Evolutionary conservation across 2,888 invertebrate genomes (phyloP).

Genomic region (Drosophila quinaria): DNA sequence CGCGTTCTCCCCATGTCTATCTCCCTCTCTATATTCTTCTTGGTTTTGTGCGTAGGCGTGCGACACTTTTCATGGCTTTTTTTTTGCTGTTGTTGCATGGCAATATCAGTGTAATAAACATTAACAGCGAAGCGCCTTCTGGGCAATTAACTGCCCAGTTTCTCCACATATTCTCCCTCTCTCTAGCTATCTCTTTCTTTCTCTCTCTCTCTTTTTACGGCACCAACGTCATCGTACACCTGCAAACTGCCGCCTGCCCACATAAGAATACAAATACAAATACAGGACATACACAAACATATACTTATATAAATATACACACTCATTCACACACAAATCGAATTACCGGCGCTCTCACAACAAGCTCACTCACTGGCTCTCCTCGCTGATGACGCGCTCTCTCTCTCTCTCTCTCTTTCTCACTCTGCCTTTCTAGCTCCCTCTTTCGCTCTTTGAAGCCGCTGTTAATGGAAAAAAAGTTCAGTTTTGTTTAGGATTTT

Average conservation of each 20-base stretch:
- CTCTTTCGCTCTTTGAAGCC: conserved; percentile 12
- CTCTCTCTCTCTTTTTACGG: conserved; percentile 5
- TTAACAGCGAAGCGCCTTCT: conserved; percentile 27
- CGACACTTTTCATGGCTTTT: conserved; percentile 45
- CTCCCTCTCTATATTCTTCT: neutral
- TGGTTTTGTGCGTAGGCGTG: conserved; percentile 42
- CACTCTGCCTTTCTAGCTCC: conserved; percentile 2
- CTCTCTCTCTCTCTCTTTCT: conserved; percentile 12
- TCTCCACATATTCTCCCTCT: neutral
- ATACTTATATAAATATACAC: conserved; percentile 21
- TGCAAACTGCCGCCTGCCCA: conserved; percentile 52
- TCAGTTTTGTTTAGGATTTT: conserved; percentile 31
- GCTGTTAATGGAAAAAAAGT: conserved; percentile 10
- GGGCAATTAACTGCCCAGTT: conserved; percentile 47
- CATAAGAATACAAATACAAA: conserved; percentile 26
- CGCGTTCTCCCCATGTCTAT: neutral
- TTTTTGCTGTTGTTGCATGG: conserved; percentile 15
- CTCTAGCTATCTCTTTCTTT: conserved; percentile 5
- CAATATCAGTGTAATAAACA: conserved; percentile 51
- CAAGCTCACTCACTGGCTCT: conserved; percentile 47
- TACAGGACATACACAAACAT: conserved; percentile 26
- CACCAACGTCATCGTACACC: conserved; percentile 56
- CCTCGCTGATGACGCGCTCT: conserved; percentile 11
- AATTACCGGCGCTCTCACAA: conserved; percentile 71
- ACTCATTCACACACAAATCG: conserved; percentile 39